Percentiles rank a stretch among this genome's conserved stretches.
Conservation (phyloP, 2,888 invertebrate species). For the Nasonovia ribisnigri region DNA sequence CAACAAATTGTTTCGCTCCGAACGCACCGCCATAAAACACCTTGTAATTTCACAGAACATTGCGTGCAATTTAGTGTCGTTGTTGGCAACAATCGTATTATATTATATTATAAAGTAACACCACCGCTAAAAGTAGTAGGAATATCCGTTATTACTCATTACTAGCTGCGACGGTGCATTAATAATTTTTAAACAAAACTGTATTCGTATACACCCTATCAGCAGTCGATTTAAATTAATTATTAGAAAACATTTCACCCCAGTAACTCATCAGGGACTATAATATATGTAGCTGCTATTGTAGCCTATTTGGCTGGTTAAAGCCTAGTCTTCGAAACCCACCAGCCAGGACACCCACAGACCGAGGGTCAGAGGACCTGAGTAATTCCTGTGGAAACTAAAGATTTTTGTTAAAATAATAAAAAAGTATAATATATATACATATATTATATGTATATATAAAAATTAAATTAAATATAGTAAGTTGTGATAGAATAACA, state of each 20-base stretch:
- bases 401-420: not conserved
- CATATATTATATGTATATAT: no score
- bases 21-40: not conserved
- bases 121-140: not conserved
- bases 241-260: not conserved
- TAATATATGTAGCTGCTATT: not conserved
- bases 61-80: slow-evolving; percentile 38
- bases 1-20: slow-evolving; percentile 33
- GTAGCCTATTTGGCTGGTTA: not conserved
- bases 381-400: not conserved
- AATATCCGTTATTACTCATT: not conserved
- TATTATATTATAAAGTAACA: slow-evolving; percentile 11
- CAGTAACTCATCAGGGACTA: not conserved
- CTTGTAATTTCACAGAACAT: slow-evolving; percentile 48
- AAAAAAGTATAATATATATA: not conserved
- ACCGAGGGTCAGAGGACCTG: not conserved
- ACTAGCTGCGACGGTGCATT: not conserved
- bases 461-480: no score
- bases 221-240: not conserved
- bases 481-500: not conserved
- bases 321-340: not conserved
- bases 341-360: not conserved
- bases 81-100: slow-evolving; percentile 42
- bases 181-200: slow-evolving; percentile 23
- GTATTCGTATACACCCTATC: not conserved